These are phyloP conservation scores for Diplazon laetatorius DNA, from an alignment of 2,888 invertebrate species.

Conservation along the genomic window DNA sequence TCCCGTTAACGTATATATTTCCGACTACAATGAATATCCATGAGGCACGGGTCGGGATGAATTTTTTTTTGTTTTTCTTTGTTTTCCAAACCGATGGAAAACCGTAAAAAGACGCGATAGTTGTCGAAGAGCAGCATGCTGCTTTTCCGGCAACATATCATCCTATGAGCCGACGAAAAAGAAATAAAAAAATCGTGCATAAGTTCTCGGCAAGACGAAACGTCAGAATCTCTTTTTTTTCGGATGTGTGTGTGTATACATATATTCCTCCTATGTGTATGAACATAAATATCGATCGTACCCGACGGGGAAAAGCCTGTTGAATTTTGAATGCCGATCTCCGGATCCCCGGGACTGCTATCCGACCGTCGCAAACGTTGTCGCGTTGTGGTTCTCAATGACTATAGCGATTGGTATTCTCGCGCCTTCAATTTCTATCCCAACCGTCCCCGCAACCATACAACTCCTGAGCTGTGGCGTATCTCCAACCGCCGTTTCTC, in stretches of 20 bases:
- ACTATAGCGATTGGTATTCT: constrained; percentile 46
- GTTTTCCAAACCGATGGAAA: too few relatives aligned
- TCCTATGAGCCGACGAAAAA: not conserved
- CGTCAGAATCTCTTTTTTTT: too few relatives aligned
- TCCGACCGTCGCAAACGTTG: constrained; percentile 21
- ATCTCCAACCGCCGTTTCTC: constrained; percentile 44
- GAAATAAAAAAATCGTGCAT: constrained; percentile 21
- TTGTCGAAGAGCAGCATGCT: constrained; percentile 33
- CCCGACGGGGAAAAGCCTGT: constrained; percentile 64
- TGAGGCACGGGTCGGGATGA: not conserved
- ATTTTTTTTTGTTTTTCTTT: too few relatives aligned
- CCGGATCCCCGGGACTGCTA: constrained; percentile 40
- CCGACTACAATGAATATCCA: constrained; percentile 20
- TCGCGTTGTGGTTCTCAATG: constrained; percentile 41
- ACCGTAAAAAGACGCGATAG: not conserved
- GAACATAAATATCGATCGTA: constrained; percentile 49
- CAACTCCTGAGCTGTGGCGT: constrained; percentile 38
- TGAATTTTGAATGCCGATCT: constrained; percentile 64
- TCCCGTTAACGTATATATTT: not conserved
- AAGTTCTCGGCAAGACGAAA: constrained; percentile 39
- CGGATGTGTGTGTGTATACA: too few relatives aligned
- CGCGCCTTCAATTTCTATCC: constrained; percentile 52
- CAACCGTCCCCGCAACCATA: not conserved
- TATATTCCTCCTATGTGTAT: too few relatives aligned
- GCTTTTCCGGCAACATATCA: constrained; percentile 27